Conservation (phyloP, 2,113 vertebrate genomes). For the Amia ocellicauda region DNA sequence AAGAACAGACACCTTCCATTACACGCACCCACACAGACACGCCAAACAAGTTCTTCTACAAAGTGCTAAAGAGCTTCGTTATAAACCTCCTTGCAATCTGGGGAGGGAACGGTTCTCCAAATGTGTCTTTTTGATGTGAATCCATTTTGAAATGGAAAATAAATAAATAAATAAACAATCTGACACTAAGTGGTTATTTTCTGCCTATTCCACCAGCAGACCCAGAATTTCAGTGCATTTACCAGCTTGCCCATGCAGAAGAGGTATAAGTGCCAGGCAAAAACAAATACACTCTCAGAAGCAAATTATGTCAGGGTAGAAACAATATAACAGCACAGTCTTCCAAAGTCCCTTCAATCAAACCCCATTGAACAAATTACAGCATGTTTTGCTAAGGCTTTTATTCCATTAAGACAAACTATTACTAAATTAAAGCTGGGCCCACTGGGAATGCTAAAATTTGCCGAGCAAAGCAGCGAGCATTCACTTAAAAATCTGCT, state of each 20-base stretch:
- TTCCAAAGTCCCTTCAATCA: background rate
- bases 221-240: background rate
- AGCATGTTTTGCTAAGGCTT: slow-evolving; percentile 2
- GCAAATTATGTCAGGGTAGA: background rate
- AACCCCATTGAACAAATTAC: background rate
- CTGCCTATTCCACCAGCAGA: no score
- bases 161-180: background rate
- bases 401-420: slow-evolving; percentile 10
- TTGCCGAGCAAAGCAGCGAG: slow-evolving; percentile 16
- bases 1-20: no score
- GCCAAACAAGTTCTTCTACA: no score
- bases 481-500: slow-evolving; percentile 47
- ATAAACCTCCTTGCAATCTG: no score
- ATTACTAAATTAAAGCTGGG: slow-evolving; percentile 13
- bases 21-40: no score
- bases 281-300: background rate
- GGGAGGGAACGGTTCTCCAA: background rate
- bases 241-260: background rate
- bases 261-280: background rate
- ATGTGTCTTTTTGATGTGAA: no score
- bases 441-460: slow-evolving; percentile 11
- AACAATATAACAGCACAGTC: background rate
- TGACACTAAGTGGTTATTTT: background rate
- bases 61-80: no score
- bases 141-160: no score